Evolutionary conservation across 2,888 invertebrate genomes (phyloP), one percentile per base, ranked within the genome.

Genomic region (Rhopalosiphum nymphaeae): DNA sequence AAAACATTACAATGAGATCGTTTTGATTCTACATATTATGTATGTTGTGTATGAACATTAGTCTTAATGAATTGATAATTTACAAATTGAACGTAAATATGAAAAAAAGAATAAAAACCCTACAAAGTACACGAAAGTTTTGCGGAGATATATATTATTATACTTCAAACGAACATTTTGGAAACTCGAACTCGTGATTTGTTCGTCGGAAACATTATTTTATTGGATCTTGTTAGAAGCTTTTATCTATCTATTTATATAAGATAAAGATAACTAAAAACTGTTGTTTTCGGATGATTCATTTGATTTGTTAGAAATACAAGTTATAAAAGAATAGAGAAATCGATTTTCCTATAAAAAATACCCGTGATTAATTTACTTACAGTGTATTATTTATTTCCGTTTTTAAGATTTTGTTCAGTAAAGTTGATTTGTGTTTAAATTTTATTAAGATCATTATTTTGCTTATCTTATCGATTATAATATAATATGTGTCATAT

Each of bases 121-220:
- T 25, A 7, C 29, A 5, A 53, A 44, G 90, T 10, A n/a, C 53
- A 53, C 36, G 78, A 78, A 88, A 88, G 36, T 88, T 88, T 88
- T 53, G 29, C 49, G 7, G 29, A 25, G 29, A 29, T 42, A 49
- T 21, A 61, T 89, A 89, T 36, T 26, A 36, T n/a, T 26, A 36
- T n/a, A 90, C n/a, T 91, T 53, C 53, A 26, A 78, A 91, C 84
- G 21, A 61, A 57, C 29, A 44, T 91, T 91, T 84, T 44, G 29
- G 42, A 56, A 91, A 91, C 53, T 84, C 53, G 53, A 36, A 84
- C 84, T 29, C 42, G 84, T 53, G 84, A 84, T 91, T 91, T 49
- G 26, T 29, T 61, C 53, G 11, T 13, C 7, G 36, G 10, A n/a
- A 21, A 56, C 56, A 16, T 57, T 57, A 91, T 91, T 85, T 57